These are phyloP conservation scores for Microctonus brassicae DNA, from an alignment of 2,888 invertebrate species.

Conservation along the genomic window DNA sequence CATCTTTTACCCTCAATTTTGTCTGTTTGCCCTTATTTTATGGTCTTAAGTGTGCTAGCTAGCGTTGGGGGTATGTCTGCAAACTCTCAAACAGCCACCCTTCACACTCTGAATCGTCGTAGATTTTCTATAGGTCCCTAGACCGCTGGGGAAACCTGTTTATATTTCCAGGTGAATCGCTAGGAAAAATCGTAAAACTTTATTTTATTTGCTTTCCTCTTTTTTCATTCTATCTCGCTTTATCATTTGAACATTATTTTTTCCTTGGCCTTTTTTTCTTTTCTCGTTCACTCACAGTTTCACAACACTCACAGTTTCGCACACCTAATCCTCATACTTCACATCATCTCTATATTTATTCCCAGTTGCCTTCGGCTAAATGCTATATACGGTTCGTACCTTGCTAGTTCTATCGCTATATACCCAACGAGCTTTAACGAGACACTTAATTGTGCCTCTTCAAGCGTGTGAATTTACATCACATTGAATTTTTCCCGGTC, in stretches of 20 bases:
- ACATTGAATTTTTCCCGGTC: constrained; percentile 12
- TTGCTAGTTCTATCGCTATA: neutral
- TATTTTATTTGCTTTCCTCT: constrained; percentile 44
- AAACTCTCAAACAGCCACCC: constrained; percentile 12
- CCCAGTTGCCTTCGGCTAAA: neutral
- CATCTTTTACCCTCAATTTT: constrained; percentile 21
- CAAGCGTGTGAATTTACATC: constrained; percentile 41
- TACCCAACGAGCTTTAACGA: constrained; percentile 16
- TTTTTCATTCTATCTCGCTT: neutral
- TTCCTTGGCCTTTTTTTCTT: constrained; percentile 14
- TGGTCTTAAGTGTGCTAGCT: neutral
- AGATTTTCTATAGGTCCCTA: constrained; percentile 60
- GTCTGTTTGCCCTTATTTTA: constrained; percentile 14
- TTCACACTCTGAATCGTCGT: constrained; percentile 55
- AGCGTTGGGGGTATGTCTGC: neutral
- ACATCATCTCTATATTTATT: constrained; percentile 22
- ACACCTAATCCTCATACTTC: constrained; percentile 11
- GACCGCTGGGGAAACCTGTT: constrained; percentile 51
- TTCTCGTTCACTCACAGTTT: constrained; percentile 17
- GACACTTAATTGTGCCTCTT: constrained; percentile 45
- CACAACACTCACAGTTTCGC: neutral
- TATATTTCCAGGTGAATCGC: constrained; percentile 49
- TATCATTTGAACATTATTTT: constrained; percentile 23
- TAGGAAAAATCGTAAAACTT: constrained; percentile 56
- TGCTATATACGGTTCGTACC: neutral